Evolutionary conservation across 2,113 vertebrate species (phyloP).

Genomic region (Lucifuga dentata): DNA sequence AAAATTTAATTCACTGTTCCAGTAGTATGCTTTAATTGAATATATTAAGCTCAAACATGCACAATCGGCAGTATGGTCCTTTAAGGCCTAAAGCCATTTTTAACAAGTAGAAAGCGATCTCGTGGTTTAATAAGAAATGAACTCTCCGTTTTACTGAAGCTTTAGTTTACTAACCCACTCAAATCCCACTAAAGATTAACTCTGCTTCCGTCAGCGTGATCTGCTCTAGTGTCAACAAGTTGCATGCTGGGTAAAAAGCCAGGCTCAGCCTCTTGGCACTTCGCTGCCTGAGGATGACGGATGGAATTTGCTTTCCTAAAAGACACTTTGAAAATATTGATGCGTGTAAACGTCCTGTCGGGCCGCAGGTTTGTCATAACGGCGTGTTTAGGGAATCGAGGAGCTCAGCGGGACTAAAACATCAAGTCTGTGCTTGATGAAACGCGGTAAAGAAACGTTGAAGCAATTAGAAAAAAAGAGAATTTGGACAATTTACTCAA

Average conservation of each 20-base stretch:
- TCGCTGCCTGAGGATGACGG: no score
- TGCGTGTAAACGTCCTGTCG: background rate
- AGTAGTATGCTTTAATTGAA: no score
- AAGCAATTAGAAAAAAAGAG: no score
- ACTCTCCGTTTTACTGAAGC: slow-evolving; percentile 13
- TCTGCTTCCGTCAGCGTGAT: background rate
- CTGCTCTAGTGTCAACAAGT: slow-evolving; percentile 1
- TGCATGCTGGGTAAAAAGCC: slow-evolving; percentile 22
- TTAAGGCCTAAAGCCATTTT: slow-evolving; percentile 21
- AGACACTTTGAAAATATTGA: background rate
- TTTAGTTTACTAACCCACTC: slow-evolving; percentile 10
- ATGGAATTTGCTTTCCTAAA: background rate
- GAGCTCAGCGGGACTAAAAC: background rate
- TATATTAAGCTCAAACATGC: no score
- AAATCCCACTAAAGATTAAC: slow-evolving; percentile 11
- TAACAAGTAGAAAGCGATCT: slow-evolving; percentile 26
- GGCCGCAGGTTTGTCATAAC: background rate
- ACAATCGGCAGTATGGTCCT: slow-evolving; percentile 25
- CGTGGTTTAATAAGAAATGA: slow-evolving; percentile 33
- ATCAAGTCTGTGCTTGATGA: no score
- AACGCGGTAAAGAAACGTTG: no score
- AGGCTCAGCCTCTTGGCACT: background rate
- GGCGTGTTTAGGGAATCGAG: slow-evolving; percentile 6
- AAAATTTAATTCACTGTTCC: no score
- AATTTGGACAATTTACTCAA: no score